phyloP scores from a whole-genome alignment of 1,140 invertebrate genomes.

The Leguminivora glycinivorella region DNA sequence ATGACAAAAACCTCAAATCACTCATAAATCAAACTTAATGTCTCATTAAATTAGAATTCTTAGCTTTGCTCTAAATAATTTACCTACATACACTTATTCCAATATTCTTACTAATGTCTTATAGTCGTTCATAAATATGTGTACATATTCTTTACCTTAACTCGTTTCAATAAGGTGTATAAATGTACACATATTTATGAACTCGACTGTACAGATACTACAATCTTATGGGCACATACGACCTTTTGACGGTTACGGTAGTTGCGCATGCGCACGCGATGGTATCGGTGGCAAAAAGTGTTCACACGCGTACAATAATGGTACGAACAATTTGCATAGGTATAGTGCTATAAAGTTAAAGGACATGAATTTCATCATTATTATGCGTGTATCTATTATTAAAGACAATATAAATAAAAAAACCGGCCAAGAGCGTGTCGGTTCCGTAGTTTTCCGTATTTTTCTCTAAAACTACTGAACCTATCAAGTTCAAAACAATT shows the following conservation, averaged over 20 bases:
- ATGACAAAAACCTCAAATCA: neutral
- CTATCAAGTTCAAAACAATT: too few species aligned
- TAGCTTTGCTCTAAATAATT: slow-evolving; percentile 16
- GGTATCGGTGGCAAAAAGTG: slow-evolving; percentile 15
- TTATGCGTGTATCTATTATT: too few species aligned
- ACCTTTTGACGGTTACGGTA: neutral
- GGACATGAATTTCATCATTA: neutral
- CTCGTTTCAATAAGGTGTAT: too few species aligned
- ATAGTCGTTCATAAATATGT: too few species aligned
- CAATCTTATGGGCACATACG: neutral
- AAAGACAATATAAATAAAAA: too few species aligned
- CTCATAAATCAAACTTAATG: slow-evolving; percentile 8
- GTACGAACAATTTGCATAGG: neutral
- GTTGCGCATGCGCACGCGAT: slow-evolving; percentile 2
- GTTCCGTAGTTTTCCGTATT: too few species aligned
- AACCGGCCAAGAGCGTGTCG: too few species aligned
- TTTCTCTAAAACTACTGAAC: too few species aligned
- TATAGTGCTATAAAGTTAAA: neutral
- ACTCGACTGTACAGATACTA: neutral
- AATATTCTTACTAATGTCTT: neutral
- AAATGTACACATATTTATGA: too few species aligned
- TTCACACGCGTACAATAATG: slow-evolving; percentile 7
- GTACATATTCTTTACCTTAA: too few species aligned
- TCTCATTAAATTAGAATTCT: slow-evolving; percentile 8
- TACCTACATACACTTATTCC: neutral